These are phyloP conservation scores for Microctonus aethiopoides DNA, from an alignment of 2,888 invertebrate genomes.

Conservation along the genomic window DNA sequence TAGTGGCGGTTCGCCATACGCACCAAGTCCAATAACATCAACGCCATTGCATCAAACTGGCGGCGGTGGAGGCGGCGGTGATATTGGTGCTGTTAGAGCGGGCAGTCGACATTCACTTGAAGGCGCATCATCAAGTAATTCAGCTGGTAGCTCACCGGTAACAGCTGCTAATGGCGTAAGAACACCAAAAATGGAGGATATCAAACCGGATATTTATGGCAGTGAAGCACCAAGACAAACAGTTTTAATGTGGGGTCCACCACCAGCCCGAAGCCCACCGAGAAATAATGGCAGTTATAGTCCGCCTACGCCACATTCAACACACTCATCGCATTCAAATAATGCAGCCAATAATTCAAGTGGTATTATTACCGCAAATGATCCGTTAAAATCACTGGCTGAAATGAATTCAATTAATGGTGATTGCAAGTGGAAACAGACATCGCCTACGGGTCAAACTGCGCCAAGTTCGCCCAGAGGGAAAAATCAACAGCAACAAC, in stretches of 20 bases:
- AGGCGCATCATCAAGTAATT: conserved; percentile 72
- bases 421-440: conserved; percentile 68
- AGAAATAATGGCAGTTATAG: conserved; percentile 64
- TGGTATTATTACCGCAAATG: conserved; percentile 48
- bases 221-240: conserved; percentile 82
- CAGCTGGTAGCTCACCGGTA: conserved; percentile 75
- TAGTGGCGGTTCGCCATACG: conserved; percentile 57
- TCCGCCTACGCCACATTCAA: conserved; percentile 61
- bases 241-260: conserved; percentile 90
- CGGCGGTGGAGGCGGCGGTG: conserved; percentile 39
- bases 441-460: conserved; percentile 58
- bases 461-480: conserved; percentile 63
- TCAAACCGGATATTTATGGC: conserved; percentile 68
- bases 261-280: conserved; percentile 60
- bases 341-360: conserved; percentile 44
- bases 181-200: conserved; percentile 74
- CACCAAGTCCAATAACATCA: conserved; percentile 56
- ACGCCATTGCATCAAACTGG: conserved; percentile 45
- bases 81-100: conserved; percentile 54
- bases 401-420: conserved; percentile 69
- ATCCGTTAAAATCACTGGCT: conserved; percentile 68
- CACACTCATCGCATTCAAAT: conserved; percentile 58
- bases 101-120: conserved; percentile 63
- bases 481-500: conserved; percentile 55
- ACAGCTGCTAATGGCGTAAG: conserved; percentile 70